phyloP scores from a whole-genome alignment of 2,113 vertebrate genomes.

The Labeo rohita region DNA sequence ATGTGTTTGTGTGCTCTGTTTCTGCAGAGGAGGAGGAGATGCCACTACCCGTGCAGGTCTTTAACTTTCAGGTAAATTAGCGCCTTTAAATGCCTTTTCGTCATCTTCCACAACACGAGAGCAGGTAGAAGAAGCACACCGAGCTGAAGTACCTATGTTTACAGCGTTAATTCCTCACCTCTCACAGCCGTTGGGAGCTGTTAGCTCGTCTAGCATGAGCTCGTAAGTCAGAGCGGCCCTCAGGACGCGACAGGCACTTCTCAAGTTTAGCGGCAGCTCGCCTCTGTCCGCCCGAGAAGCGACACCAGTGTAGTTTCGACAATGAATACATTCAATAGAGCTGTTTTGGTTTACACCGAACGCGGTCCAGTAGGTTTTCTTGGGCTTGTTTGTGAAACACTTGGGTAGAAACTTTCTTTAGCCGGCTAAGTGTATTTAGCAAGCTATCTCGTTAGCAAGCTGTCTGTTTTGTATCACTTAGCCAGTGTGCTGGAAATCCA shows the following conservation, averaged over 20 bases:
- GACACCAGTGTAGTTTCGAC: neutral
- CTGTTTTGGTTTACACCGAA: conserved; percentile 3
- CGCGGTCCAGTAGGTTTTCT: neutral
- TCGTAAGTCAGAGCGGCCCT: conserved; percentile 51
- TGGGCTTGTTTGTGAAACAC: neutral
- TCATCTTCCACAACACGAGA: neutral
- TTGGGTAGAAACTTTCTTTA: conserved; percentile 34
- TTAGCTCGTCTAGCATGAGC: conserved; percentile 43
- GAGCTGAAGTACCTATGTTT: neutral
- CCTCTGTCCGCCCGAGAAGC: conserved; percentile 18
- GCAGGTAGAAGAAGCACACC: neutral
- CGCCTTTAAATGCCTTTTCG: neutral
- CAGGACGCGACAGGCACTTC: conserved; percentile 40
- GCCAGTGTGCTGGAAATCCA: neutral
- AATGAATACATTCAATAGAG: neutral
- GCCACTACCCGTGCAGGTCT: conserved; percentile 94
- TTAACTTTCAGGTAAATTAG: conserved; percentile 89
- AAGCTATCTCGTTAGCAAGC: conserved; percentile 19
- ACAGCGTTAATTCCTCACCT: neutral
- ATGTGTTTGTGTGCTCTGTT: conserved; percentile 67
- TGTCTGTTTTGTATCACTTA: neutral
- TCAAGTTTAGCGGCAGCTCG: conserved; percentile 42
- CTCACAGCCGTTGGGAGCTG: neutral
- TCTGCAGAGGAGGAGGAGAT: conserved; percentile 76
- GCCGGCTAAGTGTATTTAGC: conserved; percentile 37